phyloP scores from a whole-genome alignment of 1,140 invertebrate genomes.

The Dicyema japonicum region DNA sequence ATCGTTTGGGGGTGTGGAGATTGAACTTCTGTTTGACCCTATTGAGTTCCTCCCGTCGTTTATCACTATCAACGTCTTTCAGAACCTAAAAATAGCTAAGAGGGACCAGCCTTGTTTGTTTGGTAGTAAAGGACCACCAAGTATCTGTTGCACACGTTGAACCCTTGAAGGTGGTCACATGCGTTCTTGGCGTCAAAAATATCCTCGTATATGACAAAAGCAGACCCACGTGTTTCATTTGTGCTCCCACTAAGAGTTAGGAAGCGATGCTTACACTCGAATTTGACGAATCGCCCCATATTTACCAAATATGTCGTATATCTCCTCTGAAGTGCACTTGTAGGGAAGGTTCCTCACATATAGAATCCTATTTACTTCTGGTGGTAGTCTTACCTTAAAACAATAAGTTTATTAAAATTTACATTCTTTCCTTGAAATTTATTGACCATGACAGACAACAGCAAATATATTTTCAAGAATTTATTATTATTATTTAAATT shows the following conservation, averaged over 20 bases:
- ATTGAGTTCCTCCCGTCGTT: constrained; percentile 78
- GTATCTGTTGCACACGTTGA: constrained; percentile 93
- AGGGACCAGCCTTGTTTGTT: constrained; percentile 21
- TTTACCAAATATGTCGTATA: constrained; percentile 99
- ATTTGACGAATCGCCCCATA: constrained; percentile 95
- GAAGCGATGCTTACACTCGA: constrained; percentile 41
- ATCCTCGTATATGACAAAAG: constrained; percentile 95
- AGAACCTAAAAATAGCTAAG: constrained; percentile 31
- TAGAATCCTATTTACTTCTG: constrained; percentile 82
- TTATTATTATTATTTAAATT: not conserved
- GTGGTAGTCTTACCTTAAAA: constrained; percentile 55
- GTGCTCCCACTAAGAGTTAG: constrained; percentile 47
- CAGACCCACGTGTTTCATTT: constrained; percentile 75
- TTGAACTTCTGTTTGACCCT: constrained; percentile 77
- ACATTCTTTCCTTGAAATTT: not conserved
- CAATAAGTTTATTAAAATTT: constrained; percentile 1
- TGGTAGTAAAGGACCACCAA: constrained; percentile 82
- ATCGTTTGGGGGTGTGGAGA: constrained; percentile 25
- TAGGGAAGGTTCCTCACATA: constrained; percentile 90
- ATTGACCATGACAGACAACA: not conserved
- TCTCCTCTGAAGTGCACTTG: constrained; percentile 98
- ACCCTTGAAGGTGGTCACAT: constrained; percentile 87
- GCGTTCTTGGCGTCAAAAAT: constrained; percentile 99
- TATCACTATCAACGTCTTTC: constrained; percentile 71
- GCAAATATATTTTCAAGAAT: not conserved